phyloP scores from a whole-genome alignment of 1,140 invertebrate genomes.

The Drosophila tropicalis region DNA sequence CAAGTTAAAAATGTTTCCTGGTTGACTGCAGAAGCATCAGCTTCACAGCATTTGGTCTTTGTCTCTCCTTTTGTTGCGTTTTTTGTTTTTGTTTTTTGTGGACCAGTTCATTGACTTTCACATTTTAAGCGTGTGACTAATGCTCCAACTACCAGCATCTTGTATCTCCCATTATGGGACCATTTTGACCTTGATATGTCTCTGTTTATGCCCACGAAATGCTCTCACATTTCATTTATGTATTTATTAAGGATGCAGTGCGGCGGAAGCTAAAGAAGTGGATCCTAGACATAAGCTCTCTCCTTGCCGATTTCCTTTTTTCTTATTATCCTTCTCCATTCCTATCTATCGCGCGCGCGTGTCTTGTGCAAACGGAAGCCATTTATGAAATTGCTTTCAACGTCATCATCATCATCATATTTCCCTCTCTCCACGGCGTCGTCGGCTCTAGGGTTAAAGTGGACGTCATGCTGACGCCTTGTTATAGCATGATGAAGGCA shows the following conservation, averaged over 20 bases:
- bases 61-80: conserved; percentile 34
- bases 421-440: not conserved
- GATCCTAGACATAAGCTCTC: conserved; percentile 33
- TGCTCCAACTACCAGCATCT: conserved; percentile 11
- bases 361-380: conserved; percentile 71
- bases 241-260: conserved; percentile 61
- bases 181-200: conserved; percentile 62
- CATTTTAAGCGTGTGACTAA: conserved; percentile 31
- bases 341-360: conserved; percentile 45
- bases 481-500: conserved; percentile 44
- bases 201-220: conserved; percentile 33
- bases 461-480: conserved; percentile 58
- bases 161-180: not conserved
- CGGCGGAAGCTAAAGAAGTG: not conserved
- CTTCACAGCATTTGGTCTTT: conserved; percentile 37
- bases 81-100: not conserved
- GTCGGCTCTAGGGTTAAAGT: conserved; percentile 42
- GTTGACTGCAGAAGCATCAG: conserved; percentile 10
- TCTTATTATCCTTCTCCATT: not conserved
- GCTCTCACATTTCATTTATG: conserved; percentile 42
- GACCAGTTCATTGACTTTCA: conserved; percentile 43
- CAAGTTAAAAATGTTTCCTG: conserved; percentile 36
- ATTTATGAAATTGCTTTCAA: conserved; percentile 79
- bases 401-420: conserved; percentile 25
- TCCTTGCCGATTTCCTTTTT: conserved; percentile 5